Conservation (phyloP, 2,888 invertebrate genomes). For the Hypomecis punctinalis region DNA sequence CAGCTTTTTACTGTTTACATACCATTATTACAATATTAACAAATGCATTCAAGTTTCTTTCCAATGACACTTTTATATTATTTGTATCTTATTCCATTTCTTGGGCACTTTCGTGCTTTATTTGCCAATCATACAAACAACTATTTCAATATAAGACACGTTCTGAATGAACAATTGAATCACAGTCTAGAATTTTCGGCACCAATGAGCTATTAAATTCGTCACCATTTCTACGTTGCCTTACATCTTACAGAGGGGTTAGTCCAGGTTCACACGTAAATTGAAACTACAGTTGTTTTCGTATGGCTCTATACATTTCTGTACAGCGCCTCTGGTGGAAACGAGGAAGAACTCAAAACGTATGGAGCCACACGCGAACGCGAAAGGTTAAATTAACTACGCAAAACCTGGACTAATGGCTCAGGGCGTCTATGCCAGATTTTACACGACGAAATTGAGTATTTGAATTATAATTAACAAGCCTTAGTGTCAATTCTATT, state of each 20-base stretch:
- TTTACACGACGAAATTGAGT: slow-evolving; percentile 63
- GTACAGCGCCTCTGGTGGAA: too few species aligned
- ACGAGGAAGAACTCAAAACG: too few species aligned
- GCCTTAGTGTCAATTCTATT: slow-evolving; percentile 73
- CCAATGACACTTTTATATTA: slow-evolving; percentile 54
- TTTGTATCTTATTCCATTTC: slow-evolving; percentile 57
- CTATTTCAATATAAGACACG: slow-evolving; percentile 86
- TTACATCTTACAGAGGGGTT: slow-evolving; percentile 61
- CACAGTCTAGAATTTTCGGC: slow-evolving; percentile 85
- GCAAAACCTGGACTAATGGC: too few species aligned
- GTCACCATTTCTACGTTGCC: slow-evolving; percentile 71
- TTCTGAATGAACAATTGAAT: slow-evolving; percentile 84
- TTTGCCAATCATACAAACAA: slow-evolving; percentile 82
- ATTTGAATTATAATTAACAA: slow-evolving; percentile 62
- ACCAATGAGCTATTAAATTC: slow-evolving; percentile 84
- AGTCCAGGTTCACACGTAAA: too few species aligned
- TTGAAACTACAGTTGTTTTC: too few species aligned
- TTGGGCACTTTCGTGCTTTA: slow-evolving; percentile 63
- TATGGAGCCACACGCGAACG: too few species aligned
- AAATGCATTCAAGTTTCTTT: slow-evolving; percentile 70
- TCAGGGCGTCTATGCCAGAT: slow-evolving; percentile 61
- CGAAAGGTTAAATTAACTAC: too few species aligned
- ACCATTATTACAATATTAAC: slow-evolving; percentile 53
- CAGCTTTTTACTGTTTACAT: slow-evolving; percentile 55
- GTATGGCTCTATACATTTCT: too few species aligned